Evolutionary conservation across 2,888 invertebrate genomes (phyloP), one percentile per base, ranked within the genome.

Genomic region (Abrostola tripartita): DNA sequence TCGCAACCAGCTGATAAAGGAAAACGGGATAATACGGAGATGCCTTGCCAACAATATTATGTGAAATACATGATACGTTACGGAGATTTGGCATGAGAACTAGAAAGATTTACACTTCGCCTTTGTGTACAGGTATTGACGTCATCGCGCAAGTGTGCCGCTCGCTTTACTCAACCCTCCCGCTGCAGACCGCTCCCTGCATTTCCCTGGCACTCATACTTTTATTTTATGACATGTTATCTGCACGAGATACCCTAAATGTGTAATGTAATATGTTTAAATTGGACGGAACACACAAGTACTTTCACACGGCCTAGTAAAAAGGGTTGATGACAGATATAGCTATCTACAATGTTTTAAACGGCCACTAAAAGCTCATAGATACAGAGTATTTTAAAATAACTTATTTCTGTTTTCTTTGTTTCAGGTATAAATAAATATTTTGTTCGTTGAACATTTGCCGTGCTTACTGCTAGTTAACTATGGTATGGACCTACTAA

Each of bases 141-240:
- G 74, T 62, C 51, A 76, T 44, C 55, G 24, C 62, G 42, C 36
- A 36, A 78, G 69, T 75, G 63, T 80, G 59, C 53, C 65, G 57
- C 65, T 47, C 50, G 67, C 76, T 61, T 82, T 68, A 79, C 76
- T 70, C 69, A 84, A 83, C 84, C 87, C 87, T 85, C 72, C 68
- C 41, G 52, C 77, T 81, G 81, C 83, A 74, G 73, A 62, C 54
- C 57, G 69, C 61, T 74, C 78, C 67, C 65, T 83, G 79, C 80
- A 80, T 81, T 84, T 82, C 71, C 77, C 63, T 72, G 60, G 62
- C 82, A 83, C 81, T 85, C 82, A 82, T 83, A 78, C 74, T 85
- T 88, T 90, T 86, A 87, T 89, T 90, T 90, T 90, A 92, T 84
- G 90, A 89, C 78, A 72, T 75, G 81, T 82, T 90, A 90, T 91